A percentile compares a stretch with the other conserved stretches of the same genome.
Conservation (phyloP, 1,140 invertebrate species). For the Zaprionus ghesquierei region DNA sequence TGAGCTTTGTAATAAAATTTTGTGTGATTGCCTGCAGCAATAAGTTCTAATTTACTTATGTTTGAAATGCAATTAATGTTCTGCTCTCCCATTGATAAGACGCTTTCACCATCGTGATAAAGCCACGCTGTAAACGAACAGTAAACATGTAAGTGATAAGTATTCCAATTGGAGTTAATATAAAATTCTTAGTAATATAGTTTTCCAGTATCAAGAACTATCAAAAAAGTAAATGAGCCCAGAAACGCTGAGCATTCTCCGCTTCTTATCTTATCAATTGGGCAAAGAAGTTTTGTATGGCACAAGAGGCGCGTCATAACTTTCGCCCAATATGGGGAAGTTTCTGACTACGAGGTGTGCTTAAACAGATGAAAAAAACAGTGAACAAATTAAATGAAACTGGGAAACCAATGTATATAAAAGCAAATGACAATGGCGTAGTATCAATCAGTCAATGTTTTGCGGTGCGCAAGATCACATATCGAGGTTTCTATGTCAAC, state of each 20-base stretch:
- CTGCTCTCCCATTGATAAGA: conserved; percentile 60
- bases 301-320: conserved; percentile 25
- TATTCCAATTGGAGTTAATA: neutral
- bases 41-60: conserved; percentile 65
- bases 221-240: too few relatives aligned
- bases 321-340: conserved; percentile 52
- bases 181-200: too few relatives aligned
- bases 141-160: neutral
- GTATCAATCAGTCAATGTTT: conserved; percentile 74
- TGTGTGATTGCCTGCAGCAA: conserved; percentile 64
- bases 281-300: neutral
- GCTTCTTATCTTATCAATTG: conserved; percentile 15
- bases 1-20: conserved; percentile 70
- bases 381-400: conserved; percentile 14
- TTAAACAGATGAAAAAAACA: conserved; percentile 42
- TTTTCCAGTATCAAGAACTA: too few relatives aligned
- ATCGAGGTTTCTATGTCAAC: neutral
- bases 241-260: neutral
- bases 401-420: conserved; percentile 53
- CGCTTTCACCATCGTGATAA: conserved; percentile 2
- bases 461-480: conserved; percentile 17
- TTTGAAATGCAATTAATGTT: conserved; percentile 73
- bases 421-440: conserved; percentile 60
- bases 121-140: conserved; percentile 11
- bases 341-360: conserved; percentile 16